Evolutionary conservation across 2,888 invertebrate genomes (phyloP), one percentile per base, ranked within the genome.

Genomic region (Synanthedon myopaeformis): DNA sequence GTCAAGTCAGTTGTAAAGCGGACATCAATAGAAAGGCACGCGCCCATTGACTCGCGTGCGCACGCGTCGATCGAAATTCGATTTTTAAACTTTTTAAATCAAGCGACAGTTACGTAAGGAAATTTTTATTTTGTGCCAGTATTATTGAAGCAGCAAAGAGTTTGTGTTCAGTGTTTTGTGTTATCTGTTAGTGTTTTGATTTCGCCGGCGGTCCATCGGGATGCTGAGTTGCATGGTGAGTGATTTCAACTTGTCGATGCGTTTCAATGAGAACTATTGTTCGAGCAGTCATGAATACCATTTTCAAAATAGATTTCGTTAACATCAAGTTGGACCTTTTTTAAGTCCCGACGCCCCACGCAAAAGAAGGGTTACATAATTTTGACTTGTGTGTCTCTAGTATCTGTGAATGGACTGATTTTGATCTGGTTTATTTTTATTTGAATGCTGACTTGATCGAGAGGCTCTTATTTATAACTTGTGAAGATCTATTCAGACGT

Each of bases 191-290:
- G 69, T 69, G 63, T 63, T 67, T 35, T 35, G 10, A 10, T 0
- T n/a, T n/a, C 58, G 65, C 68, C 62, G 62, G 71, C 74, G 70
- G 64, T 64, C 65, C 64, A 61, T 63, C 45, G 52, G 72, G 77
- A 82, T 82, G 82, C 82, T 74, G 83, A 67, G 61, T 74, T 73
- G 73, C 70, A 79, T 74, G 84, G 86, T 86, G 73, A 85, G 86
- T 82, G 72, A 73, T 76, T 80, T 82, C 74, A 72, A 71, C 74
- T 70, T 66, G 62, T 68, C 52, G 42, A 72, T 70, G 67, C 64
- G 65, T 74, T 73, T 82, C 70, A 84, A 84, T 79, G 78, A 70
- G 66, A 70, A 70, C 74, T 82, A 85, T 85, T 82, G 83, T 82
- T 72, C 66, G 69, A 56, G 67, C 61, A 59, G 60, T 66, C 62